Base-by-base conservation (phyloP, 2,888 invertebrate species). In the Melipona bicolor region DNA sequence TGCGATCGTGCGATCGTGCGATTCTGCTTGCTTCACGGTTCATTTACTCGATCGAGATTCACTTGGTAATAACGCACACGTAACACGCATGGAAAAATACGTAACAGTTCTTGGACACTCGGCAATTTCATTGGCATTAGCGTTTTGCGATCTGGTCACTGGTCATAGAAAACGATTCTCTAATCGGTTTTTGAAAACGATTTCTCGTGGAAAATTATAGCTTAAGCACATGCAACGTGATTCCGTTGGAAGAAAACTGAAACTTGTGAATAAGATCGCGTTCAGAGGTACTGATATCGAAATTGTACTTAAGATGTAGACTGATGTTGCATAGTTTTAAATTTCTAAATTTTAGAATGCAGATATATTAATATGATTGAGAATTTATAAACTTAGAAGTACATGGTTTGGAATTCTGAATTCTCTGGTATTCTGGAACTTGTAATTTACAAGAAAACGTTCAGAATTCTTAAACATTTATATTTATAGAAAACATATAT, bases 161-260 rank as follows among this genome's bases (percentile, higher is more conserved):
- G n/a, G 49, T 56, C 49, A 24, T 52, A 43, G 27, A 43, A 52
- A 73, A 68, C 21, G 27, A 43, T 64, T 76, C 49, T 65, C 70
- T 52, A 43, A 43, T 43, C 52, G 52, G 15, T 43, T 50, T 15
- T 49, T 32, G 61, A 61, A 71, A 67, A 71, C 67, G 36, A 3
- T 50, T 72, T 6, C 32, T 59, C 11, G 11, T 72, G 24, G 72
- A 61, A 61, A 61, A 70, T 70, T 65, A 74, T 21, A 52, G 81
- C 6, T 36, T 52, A 80, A 76, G 61, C 70, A 70, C 65, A 59
- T 69, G 81, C 71, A 77, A 81, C 56, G 27, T 49, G 49, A n/a
- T 56, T 61, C 49, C 56, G 56, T 74, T 65, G 43, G 56, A 65
- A 59, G 36, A 50, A 19, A 27, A 67, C 62, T 50, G 72, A 67